A percentile compares a stretch with the other conserved stretches of the same genome.
phyloP scores from a whole-genome alignment of 1,140 invertebrate genomes.

The Pentalonia nigronervosa region DNA sequence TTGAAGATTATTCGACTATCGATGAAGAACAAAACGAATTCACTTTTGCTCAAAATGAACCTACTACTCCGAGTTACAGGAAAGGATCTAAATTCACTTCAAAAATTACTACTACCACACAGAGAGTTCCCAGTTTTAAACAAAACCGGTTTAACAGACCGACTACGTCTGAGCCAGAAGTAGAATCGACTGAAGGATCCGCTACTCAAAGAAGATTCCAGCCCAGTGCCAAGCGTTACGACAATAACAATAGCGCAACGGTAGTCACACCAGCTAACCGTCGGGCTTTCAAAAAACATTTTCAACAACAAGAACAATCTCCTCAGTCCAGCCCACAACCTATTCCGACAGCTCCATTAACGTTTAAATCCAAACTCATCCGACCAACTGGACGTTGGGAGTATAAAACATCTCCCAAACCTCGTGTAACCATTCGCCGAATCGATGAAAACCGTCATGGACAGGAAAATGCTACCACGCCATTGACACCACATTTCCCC shows the following conservation, averaged over 20 bases:
- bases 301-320: constrained; percentile 53
- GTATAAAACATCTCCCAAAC: constrained; percentile 86
- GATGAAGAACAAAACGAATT: constrained; percentile 49
- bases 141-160: constrained; percentile 66
- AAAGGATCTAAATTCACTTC: constrained; percentile 39
- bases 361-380: constrained; percentile 79
- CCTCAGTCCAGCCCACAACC: constrained; percentile 36
- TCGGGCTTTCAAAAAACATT: constrained; percentile 18
- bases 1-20: constrained; percentile 45
- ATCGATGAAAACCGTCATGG: constrained; percentile 67
- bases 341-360: constrained; percentile 65
- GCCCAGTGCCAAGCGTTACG: constrained; percentile 44
- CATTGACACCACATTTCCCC: constrained; percentile 62
- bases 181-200: constrained; percentile 39
- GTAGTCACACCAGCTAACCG: constrained; percentile 43
- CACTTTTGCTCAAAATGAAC: constrained; percentile 17
- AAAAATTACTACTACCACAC: constrained; percentile 52
- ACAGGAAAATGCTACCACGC: constrained; percentile 66
- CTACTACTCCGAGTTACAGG: constrained; percentile 50
- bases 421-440: constrained; percentile 81
- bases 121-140: constrained; percentile 58
- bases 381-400: constrained; percentile 76
- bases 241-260: constrained; percentile 48
- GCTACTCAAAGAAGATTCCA: constrained; percentile 5
- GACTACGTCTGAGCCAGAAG: constrained; percentile 62